Evolutionary conservation across 2,113 vertebrate species (phyloP).

Genomic region (Macrotus californicus): DNA sequence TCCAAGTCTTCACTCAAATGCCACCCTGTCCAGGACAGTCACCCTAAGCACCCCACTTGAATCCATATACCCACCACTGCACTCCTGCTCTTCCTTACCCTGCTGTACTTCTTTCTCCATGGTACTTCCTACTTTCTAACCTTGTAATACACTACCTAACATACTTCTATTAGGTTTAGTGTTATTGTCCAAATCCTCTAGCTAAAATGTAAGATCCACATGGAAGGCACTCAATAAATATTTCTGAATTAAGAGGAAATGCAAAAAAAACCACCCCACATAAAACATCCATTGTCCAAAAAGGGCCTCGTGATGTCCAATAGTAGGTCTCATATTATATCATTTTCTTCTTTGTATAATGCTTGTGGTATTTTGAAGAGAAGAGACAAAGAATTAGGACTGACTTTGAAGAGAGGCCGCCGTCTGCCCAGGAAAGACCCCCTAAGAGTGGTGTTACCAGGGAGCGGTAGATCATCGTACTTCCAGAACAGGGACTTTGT

Average conservation of each 20-base stretch:
- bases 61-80: too few species aligned
- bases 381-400: background rate
- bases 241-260: constrained; percentile 12
- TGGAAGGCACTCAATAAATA: background rate
- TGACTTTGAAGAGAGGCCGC: background rate
- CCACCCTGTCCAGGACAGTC: background rate
- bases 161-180: background rate
- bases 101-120: background rate
- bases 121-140: background rate
- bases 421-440: background rate
- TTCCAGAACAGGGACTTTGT: background rate
- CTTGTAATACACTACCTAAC: background rate
- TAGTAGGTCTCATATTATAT: background rate
- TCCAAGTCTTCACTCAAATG: background rate
- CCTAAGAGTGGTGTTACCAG: background rate
- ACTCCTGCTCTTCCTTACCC: background rate
- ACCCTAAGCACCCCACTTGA: background rate
- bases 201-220: background rate
- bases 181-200: background rate
- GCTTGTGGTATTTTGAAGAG: background rate
- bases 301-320: background rate
- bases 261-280: background rate
- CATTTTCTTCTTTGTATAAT: background rate
- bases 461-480: background rate
- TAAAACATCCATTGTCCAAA: background rate